A percentile compares a stretch with the other conserved stretches of the same genome.
These are phyloP conservation scores for Cynocephalus volans DNA, from an alignment of 2,113 vertebrate genomes.

Conservation along the genomic window DNA sequence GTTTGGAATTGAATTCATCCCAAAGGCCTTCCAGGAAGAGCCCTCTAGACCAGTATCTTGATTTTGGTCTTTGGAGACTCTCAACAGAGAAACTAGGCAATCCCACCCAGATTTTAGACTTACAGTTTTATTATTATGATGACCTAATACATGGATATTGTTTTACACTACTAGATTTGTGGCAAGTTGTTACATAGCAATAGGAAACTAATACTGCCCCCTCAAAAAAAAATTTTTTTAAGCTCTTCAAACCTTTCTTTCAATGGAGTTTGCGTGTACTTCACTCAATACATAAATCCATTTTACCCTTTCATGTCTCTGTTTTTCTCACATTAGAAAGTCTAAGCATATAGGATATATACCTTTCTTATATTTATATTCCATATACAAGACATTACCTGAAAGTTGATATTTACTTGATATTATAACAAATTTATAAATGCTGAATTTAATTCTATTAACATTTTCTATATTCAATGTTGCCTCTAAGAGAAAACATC, in stretches of 20 bases:
- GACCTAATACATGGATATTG: neutral
- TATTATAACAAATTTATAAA: neutral
- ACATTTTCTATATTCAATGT: neutral
- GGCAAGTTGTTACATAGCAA: neutral
- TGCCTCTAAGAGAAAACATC: neutral
- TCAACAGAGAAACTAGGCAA: neutral
- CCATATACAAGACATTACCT: neutral
- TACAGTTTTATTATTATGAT: neutral
- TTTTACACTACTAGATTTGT: conserved; percentile 8
- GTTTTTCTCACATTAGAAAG: neutral
- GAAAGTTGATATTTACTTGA: neutral
- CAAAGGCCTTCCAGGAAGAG: neutral
- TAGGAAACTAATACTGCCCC: neutral
- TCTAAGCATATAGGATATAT: neutral
- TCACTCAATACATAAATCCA: neutral
- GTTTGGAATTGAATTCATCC: neutral
- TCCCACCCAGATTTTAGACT: neutral
- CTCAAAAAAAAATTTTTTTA: neutral
- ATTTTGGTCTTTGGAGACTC: neutral
- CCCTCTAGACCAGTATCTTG: neutral
- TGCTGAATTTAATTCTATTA: neutral
- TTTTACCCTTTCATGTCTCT: neutral
- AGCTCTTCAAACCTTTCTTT: neutral
- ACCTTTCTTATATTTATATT: neutral
- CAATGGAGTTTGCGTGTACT: neutral